A percentile compares a stretch with the other conserved stretches of the same genome.
These are phyloP conservation scores for Oryzias dopingdopingensis DNA, from an alignment of 2,797 vertebrate genomes.

Conservation along the genomic window DNA sequence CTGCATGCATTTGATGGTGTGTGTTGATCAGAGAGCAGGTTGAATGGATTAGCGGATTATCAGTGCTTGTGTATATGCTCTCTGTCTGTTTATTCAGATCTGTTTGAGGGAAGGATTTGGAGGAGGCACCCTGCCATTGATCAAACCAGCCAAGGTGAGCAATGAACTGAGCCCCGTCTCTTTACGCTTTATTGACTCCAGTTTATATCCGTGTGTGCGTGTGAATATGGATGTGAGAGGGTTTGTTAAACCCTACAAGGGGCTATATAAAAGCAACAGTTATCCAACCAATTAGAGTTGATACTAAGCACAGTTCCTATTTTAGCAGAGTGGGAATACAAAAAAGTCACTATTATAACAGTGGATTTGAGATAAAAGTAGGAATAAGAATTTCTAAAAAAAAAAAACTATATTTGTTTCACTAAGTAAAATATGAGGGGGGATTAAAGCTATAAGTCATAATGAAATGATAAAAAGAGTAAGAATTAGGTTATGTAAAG, in stretches of 20 bases:
- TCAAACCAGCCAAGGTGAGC: conserved; percentile 77
- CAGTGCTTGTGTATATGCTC: conserved; percentile 72
- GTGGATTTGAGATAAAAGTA: not conserved
- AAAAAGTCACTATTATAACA: not conserved
- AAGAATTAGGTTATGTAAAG: conserved; percentile 17
- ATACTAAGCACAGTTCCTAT: no score
- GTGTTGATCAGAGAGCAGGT: conserved; percentile 64
- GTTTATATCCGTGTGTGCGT: conserved; percentile 26
- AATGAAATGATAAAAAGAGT: conserved; percentile 16
- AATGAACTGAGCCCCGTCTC: conserved; percentile 70
- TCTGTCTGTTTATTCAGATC: conserved; percentile 80
- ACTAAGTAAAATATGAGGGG: conserved; percentile 33
- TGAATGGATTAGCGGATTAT: conserved; percentile 82
- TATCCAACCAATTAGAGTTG: no score
- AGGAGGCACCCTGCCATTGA: conserved; percentile 77
- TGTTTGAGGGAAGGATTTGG: conserved; percentile 82
- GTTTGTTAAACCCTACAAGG: no score
- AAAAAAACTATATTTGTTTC: conserved; percentile 21
- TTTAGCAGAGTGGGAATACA: no score
- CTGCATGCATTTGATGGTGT: conserved; percentile 13
- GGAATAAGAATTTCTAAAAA: not conserved
- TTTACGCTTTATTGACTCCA: conserved; percentile 60
- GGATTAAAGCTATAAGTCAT: conserved; percentile 15
- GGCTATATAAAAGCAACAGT: no score
- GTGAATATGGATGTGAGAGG: conserved; percentile 15